Percentiles rank a stretch among this genome's conserved stretches.
Evolutionary conservation across 2,113 vertebrate genomes (phyloP).

Genomic region (Cololabis saira): DNA sequence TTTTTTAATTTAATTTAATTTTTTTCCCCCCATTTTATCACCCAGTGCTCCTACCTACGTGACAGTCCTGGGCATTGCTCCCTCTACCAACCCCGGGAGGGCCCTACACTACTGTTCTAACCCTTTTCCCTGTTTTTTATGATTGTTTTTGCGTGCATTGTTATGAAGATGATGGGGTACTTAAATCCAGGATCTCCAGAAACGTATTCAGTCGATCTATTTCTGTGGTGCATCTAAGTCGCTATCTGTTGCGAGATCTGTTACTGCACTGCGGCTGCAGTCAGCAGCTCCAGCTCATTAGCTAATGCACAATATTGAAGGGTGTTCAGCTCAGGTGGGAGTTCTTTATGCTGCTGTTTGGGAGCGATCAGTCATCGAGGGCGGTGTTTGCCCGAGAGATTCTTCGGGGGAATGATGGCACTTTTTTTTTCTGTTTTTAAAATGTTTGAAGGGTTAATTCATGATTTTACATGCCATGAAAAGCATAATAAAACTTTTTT

Average conservation of each 20-base stretch:
- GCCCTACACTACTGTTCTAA: no score
- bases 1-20: no score
- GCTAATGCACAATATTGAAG: constrained; percentile 49
- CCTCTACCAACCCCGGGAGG: no score
- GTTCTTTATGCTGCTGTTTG: constrained; percentile 41
- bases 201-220: constrained; percentile 37
- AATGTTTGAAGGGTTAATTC: constrained; percentile 39
- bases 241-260: constrained; percentile 23
- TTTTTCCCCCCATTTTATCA: no score
- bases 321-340: constrained; percentile 51
- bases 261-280: constrained; percentile 37
- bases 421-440: constrained; percentile 34
- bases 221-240: constrained; percentile 27
- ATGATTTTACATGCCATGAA: constrained; percentile 60
- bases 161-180: constrained; percentile 16
- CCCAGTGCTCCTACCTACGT: no score
- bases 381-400: constrained; percentile 1
- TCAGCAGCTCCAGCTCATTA: constrained; percentile 54
- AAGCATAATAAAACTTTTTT: constrained; percentile 68
- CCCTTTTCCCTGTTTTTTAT: constrained; percentile 24
- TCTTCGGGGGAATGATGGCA: constrained; percentile 12
- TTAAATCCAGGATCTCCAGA: constrained; percentile 28
- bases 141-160: constrained; percentile 4
- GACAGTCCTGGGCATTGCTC: no score
- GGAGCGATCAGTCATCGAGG: constrained; percentile 15